These are phyloP conservation scores for Teleogryllus oceanicus DNA, from an alignment of 2,888 invertebrate species.

Conservation along the genomic window DNA sequence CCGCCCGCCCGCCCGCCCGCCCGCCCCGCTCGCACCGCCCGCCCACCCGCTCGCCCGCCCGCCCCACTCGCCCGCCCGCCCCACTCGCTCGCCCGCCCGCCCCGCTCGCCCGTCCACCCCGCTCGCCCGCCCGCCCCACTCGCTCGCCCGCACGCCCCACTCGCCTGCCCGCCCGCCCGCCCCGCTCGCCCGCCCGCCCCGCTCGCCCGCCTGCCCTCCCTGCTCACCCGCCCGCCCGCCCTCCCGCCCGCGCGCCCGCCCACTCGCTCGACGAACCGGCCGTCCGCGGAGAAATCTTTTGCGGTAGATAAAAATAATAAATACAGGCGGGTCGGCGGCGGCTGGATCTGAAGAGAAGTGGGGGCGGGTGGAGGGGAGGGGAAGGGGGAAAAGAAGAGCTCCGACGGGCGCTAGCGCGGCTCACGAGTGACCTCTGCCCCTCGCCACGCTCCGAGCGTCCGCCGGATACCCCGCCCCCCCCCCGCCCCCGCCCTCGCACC, in stretches of 20 bases:
- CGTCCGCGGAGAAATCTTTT: background rate
- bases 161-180: no score
- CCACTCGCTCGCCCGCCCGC: background rate
- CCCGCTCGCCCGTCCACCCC: background rate
- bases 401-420: conserved; percentile 29
- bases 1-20: no score
- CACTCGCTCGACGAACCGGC: background rate
- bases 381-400: conserved; percentile 19
- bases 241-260: background rate
- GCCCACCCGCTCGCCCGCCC: no score
- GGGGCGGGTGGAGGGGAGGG: background rate
- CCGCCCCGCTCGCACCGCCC: no score
- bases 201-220: no score
- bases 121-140: background rate
- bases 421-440: conserved; percentile 26
- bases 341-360: background rate
- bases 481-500: background rate
- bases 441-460: conserved; percentile 31
- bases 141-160: no score
- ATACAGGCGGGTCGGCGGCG: background rate
- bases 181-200: no score
- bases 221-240: background rate
- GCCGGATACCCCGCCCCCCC: conserved; percentile 23
- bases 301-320: conserved; percentile 18
- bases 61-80: no score